Conservation (phyloP, 2,888 invertebrate species). For the Andrena bicolor region DNA sequence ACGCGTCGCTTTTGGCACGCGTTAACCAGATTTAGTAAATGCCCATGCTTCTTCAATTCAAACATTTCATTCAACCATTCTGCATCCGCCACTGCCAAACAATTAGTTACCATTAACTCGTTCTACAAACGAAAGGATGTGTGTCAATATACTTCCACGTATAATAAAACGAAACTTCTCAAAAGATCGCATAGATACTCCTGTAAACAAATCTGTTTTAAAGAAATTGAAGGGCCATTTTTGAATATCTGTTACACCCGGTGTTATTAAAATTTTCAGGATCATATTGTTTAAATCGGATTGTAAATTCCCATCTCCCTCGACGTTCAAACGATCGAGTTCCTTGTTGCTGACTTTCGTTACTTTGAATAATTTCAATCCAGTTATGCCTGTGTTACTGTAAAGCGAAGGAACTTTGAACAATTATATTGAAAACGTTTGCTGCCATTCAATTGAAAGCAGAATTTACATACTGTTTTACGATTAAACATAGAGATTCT, state of each 20-base stretch:
- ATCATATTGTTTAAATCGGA: conserved; percentile 12
- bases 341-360: conserved; percentile 61
- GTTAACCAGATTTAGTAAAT: conserved; percentile 1
- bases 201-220: conserved; percentile 47
- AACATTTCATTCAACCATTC: conserved; percentile 46
- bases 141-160: background rate
- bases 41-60: background rate
- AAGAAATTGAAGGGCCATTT: conserved; percentile 65
- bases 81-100: conserved; percentile 62
- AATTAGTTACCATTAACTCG: conserved; percentile 62
- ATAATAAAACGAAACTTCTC: background rate
- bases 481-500: conserved; percentile 61
- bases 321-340: conserved; percentile 29
- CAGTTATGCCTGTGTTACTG: conserved; percentile 54
- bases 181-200: conserved; percentile 34
- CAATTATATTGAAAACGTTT: conserved; percentile 3
- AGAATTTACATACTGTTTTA: conserved; percentile 46
- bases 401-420: background rate
- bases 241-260: conserved; percentile 46
- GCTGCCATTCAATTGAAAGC: background rate
- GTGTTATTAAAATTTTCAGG: conserved; percentile 52
- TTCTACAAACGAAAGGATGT: conserved; percentile 45
- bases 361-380: conserved; percentile 56
- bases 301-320: conserved; percentile 3
- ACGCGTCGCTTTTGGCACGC: conserved; percentile 38